These are phyloP conservation scores for Oxystoma pomonae DNA, from an alignment of 2,888 invertebrate species.

Conservation along the genomic window DNA sequence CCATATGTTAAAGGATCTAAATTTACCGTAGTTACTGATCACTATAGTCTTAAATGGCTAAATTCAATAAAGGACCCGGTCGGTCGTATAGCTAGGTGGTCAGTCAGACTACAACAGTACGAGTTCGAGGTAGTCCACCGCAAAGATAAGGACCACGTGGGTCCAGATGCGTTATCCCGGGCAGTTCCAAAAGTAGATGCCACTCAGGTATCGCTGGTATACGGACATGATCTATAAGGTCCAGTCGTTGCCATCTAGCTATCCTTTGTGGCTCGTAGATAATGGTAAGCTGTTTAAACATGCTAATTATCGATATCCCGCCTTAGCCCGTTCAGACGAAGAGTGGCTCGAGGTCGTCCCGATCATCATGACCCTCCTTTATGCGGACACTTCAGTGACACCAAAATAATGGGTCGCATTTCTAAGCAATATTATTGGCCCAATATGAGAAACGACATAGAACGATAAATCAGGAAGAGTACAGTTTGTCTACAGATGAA, in stretches of 20 bases:
- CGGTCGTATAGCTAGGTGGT: conserved; percentile 22
- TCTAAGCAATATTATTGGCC: conserved; percentile 28
- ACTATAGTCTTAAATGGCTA: too few species aligned
- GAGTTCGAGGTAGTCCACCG: too few species aligned
- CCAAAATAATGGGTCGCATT: conserved; percentile 15
- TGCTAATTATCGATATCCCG: not conserved
- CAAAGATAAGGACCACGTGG: conserved; percentile 22
- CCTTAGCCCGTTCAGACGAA: not conserved
- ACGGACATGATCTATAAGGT: not conserved
- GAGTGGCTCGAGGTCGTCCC: conserved; percentile 14
- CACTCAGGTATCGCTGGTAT: conserved; percentile 13
- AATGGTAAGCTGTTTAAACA: conserved; percentile 1
- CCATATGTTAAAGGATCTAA: conserved; percentile 20
- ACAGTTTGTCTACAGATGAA: conserved; percentile 14
- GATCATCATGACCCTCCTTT: conserved; percentile 14
- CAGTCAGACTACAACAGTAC: too few species aligned
- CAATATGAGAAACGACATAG: conserved; percentile 23
- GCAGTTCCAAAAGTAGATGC: conserved; percentile 9
- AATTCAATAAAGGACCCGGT: too few species aligned
- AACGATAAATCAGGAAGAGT: conserved; percentile 22
- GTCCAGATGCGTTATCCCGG: conserved; percentile 25
- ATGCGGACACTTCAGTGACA: conserved; percentile 15
- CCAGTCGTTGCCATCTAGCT: not conserved
- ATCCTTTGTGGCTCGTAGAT: not conserved
- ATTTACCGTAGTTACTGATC: conserved; percentile 24